phyloP scores from a whole-genome alignment of 2,888 invertebrate species.

The Leptinotarsa peninsularis region DNA sequence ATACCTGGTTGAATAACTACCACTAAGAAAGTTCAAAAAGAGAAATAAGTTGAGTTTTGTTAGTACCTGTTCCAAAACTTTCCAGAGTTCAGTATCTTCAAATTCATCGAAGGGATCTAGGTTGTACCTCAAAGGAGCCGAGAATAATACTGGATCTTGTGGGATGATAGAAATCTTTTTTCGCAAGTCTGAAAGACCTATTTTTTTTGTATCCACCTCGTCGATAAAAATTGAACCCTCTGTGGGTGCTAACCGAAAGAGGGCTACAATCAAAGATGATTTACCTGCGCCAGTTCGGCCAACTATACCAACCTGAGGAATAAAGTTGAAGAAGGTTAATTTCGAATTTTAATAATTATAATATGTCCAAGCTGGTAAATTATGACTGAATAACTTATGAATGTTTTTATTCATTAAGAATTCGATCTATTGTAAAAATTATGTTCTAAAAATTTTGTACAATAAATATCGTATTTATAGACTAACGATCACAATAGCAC shows the following conservation, averaged over 20 bases:
- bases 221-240: conserved; percentile 84
- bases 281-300: conserved; percentile 88
- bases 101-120: conserved; percentile 85
- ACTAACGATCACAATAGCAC: too few species aligned
- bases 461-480: too few species aligned
- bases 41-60: background rate
- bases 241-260: conserved; percentile 84
- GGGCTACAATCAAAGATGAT: conserved; percentile 79
- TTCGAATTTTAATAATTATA: too few species aligned
- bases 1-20: background rate
- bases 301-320: conserved; percentile 79
- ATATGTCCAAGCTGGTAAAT: too few species aligned
- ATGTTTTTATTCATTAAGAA: too few species aligned
- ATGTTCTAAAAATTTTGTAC: too few species aligned
- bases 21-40: too few species aligned
- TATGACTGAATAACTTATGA: too few species aligned
- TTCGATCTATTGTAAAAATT: too few species aligned
- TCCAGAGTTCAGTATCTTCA: conserved; percentile 81
- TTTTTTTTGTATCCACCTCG: conserved; percentile 75
- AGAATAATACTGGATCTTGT: conserved; percentile 90
- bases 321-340: background rate
- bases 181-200: conserved; percentile 83
- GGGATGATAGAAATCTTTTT: conserved; percentile 91
- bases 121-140: conserved; percentile 85
- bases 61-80: conserved; percentile 75